Percentiles rank a stretch among this genome's conserved stretches.
Conservation (phyloP, 1,140 invertebrate genomes). For the Neuroterus valhalla region DNA sequence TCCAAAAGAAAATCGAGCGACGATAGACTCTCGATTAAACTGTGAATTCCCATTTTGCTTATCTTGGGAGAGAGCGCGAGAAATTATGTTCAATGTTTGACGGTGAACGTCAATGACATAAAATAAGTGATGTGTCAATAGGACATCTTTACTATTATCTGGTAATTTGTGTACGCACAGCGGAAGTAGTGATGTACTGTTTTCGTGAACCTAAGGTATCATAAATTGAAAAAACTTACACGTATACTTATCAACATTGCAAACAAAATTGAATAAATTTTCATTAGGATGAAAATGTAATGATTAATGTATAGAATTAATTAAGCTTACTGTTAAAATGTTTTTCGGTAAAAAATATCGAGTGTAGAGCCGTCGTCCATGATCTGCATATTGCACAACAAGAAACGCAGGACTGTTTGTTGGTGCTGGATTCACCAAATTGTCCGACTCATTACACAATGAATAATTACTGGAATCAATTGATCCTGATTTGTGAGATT, state of each 20-base stretch:
- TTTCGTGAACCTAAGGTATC: slow-evolving; percentile 76
- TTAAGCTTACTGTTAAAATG: slow-evolving; percentile 72
- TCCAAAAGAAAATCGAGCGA: slow-evolving; percentile 77
- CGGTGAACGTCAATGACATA: slow-evolving; percentile 76
- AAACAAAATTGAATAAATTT: no score
- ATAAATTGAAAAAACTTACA: slow-evolving; percentile 4
- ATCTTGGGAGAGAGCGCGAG: slow-evolving; percentile 78
- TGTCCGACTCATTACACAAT: slow-evolving; percentile 42
- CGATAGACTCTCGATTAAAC: slow-evolving; percentile 76
- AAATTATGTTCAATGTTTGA: slow-evolving; percentile 77
- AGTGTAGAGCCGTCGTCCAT: slow-evolving; percentile 73
- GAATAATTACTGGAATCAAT: slow-evolving; percentile 51
- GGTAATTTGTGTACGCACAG: slow-evolving; percentile 83
- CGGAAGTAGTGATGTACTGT: slow-evolving; percentile 80
- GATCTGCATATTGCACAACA: slow-evolving; percentile 72
- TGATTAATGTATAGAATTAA: slow-evolving; percentile 11
- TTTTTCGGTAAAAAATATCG: slow-evolving; percentile 73
- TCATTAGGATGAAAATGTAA: no score
- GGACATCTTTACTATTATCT: slow-evolving; percentile 74
- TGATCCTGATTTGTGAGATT: slow-evolving; percentile 53
- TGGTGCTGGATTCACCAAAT: slow-evolving; percentile 58
- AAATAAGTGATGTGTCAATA: slow-evolving; percentile 80
- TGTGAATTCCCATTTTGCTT: slow-evolving; percentile 77
- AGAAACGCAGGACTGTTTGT: slow-evolving; percentile 71
- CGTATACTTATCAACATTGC: no score